Evolutionary conservation across 1,140 invertebrate species (phyloP).

Genomic region (Linepithema humile): DNA sequence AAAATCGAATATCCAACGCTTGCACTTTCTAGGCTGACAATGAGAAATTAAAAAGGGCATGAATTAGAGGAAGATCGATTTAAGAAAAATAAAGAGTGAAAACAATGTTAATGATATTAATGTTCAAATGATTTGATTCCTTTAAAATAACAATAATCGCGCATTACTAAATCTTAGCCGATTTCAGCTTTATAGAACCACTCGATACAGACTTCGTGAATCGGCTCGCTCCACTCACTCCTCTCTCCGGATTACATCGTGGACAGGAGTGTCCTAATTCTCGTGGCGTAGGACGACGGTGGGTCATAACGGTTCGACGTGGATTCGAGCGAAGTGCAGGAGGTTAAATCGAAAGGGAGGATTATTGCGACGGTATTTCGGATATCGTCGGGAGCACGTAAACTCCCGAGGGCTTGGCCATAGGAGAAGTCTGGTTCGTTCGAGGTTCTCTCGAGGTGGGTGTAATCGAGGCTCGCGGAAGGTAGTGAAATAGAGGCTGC

Average conservation of each 20-base stretch:
- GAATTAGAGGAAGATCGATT: background rate
- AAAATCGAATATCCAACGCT: background rate
- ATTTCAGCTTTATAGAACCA: background rate
- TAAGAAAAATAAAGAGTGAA: background rate
- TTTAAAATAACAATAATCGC: background rate
- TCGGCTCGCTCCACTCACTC: slow-evolving; percentile 3
- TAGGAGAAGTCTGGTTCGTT: slow-evolving; percentile 14
- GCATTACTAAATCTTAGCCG: background rate
- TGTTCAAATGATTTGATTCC: background rate
- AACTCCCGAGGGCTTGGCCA: slow-evolving; percentile 54
- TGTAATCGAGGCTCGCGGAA: slow-evolving; percentile 65
- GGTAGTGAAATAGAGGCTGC: slow-evolving; percentile 66
- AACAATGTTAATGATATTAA: background rate
- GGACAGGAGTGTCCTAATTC: slow-evolving; percentile 43
- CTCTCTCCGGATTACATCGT: slow-evolving; percentile 36
- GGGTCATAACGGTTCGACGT: slow-evolving; percentile 48
- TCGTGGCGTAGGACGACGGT: slow-evolving; percentile 9
- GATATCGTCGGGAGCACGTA: slow-evolving; percentile 64
- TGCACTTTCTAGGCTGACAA: too few species aligned
- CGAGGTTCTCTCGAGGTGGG: slow-evolving; percentile 30
- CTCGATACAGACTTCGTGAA: slow-evolving; percentile 18
- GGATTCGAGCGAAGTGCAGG: slow-evolving; percentile 37
- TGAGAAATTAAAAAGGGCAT: too few species aligned
- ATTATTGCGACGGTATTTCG: slow-evolving; percentile 70
- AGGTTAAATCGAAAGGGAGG: slow-evolving; percentile 65